Conservation (phyloP, 2,797 vertebrate species). For the Acanthurus tractus region DNA sequence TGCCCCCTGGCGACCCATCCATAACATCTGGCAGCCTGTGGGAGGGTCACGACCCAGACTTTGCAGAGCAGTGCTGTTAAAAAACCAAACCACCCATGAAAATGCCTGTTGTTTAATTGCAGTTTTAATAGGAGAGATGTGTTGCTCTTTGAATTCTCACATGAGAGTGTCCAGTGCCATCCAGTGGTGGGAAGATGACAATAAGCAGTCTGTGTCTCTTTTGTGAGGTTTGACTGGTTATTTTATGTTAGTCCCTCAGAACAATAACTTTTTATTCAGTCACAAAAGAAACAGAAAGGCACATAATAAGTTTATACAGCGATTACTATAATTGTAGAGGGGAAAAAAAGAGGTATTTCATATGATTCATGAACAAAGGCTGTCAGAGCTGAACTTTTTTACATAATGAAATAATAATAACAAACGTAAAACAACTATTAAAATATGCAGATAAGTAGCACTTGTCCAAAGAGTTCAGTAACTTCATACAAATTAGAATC, state of each 20-base stretch:
- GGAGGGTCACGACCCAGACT: constrained; percentile 21
- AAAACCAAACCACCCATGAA: constrained; percentile 24
- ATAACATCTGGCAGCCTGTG: background rate
- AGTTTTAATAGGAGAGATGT: constrained; percentile 24
- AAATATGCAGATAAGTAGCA: constrained; percentile 30
- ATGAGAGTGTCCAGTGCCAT: constrained; percentile 67
- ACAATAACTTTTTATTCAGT: constrained; percentile 33
- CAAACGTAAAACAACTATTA: constrained; percentile 31
- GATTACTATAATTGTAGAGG: constrained; percentile 19
- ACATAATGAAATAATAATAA: constrained; percentile 30
- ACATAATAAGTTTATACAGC: constrained; percentile 24
- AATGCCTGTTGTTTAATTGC: constrained; percentile 26
- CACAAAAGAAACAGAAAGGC: constrained; percentile 27
- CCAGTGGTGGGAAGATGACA: constrained; percentile 66
- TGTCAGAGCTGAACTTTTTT: constrained; percentile 6
- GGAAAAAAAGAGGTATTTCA: background rate
- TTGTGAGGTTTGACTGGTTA: background rate
- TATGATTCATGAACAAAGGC: constrained; percentile 26
- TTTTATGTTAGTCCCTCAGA: constrained; percentile 24
- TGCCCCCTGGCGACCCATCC: constrained; percentile 1
- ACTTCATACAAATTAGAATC: constrained; percentile 12
- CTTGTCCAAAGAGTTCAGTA: constrained; percentile 31
- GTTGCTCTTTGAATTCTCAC: constrained; percentile 19
- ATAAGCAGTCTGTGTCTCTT: background rate
- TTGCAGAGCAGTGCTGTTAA: constrained; percentile 21